Percentiles rank a stretch among this genome's conserved stretches.
Conservation (phyloP, 2,888 invertebrate species). For the Drosophila tanythrix region DNA sequence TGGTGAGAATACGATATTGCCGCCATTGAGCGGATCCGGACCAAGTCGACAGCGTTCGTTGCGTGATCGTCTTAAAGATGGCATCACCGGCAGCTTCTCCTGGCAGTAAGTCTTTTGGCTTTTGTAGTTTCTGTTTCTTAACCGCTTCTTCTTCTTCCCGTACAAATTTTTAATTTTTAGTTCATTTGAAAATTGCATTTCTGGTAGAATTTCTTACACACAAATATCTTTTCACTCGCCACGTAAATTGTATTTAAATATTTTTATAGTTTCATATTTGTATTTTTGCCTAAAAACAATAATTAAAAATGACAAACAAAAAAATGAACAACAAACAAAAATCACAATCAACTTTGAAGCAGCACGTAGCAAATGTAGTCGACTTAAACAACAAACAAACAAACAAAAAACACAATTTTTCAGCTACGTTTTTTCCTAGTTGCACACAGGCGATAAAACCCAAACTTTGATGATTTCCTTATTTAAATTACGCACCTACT, state of each 20-base stretch:
- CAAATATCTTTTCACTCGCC: background rate
- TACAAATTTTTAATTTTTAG: constrained; percentile 27
- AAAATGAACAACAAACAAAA: constrained; percentile 19
- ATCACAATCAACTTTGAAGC: constrained; percentile 19
- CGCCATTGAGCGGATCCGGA: constrained; percentile 84
- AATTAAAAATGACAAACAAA: background rate
- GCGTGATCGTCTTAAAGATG: constrained; percentile 91
- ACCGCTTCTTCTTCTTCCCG: constrained; percentile 34
- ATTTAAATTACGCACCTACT: constrained; percentile 32
- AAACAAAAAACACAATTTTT: constrained; percentile 13
- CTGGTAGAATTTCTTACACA: constrained; percentile 7
- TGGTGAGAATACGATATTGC: constrained; percentile 82
- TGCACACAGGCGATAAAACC: constrained; percentile 24
- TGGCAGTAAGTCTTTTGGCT: constrained; percentile 90
- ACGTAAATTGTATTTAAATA: constrained; percentile 8
- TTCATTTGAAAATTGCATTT: constrained; percentile 20
- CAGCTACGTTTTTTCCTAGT: constrained; percentile 25
- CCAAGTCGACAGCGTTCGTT: constrained; percentile 91
- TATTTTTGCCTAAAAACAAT: constrained; percentile 5
- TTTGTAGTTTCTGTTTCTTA: constrained; percentile 47
- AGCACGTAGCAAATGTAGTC: constrained; percentile 34
- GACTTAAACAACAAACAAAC: constrained; percentile 9
- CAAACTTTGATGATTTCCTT: constrained; percentile 14
- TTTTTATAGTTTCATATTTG: constrained; percentile 23
- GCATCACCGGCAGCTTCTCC: constrained; percentile 91